Evolutionary conservation across 2,113 vertebrate species (phyloP), one percentile per base, ranked within the genome.

Genomic region (Alaudala cheleensis): DNA sequence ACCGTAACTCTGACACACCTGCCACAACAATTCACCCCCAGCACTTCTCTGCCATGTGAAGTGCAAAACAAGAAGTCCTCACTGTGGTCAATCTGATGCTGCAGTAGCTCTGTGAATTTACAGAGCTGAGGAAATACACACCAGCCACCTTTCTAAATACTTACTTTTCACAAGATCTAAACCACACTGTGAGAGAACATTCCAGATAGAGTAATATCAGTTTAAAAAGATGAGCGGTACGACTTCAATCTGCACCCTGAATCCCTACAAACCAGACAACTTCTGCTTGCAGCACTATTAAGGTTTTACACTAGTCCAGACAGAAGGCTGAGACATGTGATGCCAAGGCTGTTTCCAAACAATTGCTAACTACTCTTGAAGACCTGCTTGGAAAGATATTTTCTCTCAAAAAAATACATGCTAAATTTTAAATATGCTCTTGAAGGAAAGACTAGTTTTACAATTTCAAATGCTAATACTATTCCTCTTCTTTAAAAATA

Each of bases 181-280:
- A 45, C 1, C 50, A 66, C 18, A 33, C 8, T 51, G 53, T 45
- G 45, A 44, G 29, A 89, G 56, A 93, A 66, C 25, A 66, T 66
- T 89, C 20, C 73, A 88, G 25, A 54, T 0, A 0, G 22, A 65
- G 25, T 42, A 72, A n/a, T n/a, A n/a, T n/a, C n/a, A n/a, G n/a
- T n/a, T n/a, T n/a, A n/a, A n/a, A n/a, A n/a, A n/a, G n/a, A 70
- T 17, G 37, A 88, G 33, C 7, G 10, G 51, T 33, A 70, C 3
- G 8, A 80, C 74, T 57, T 80, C 76, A 62, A 0, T 29, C 19
- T 77, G 51, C 18, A 57, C 65, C 42, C 47, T 37, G 56, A 91
- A 86, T 56, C n/a, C 47, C 42, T 26, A 62, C 21, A 9, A 25
- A 61, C 40, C 44, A 74, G 17, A 81, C 9, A 62, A 51, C 23